These are phyloP conservation scores for Fopius arisanus DNA, from an alignment of 1,140 invertebrate species.

Conservation along the genomic window DNA sequence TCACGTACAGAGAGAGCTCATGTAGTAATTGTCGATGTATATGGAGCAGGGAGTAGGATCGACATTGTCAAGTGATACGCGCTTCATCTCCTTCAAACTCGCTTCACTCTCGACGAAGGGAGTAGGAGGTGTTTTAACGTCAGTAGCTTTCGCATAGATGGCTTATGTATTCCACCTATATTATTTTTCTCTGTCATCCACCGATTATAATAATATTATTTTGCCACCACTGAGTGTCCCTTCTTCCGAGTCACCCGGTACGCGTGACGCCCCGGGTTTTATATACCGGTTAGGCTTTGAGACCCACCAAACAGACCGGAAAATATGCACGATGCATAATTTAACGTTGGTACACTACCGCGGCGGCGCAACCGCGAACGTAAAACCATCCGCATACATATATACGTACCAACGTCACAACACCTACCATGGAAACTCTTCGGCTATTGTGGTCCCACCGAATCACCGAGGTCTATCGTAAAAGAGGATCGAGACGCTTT, in stretches of 20 bases:
- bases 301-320: slow-evolving; percentile 64
- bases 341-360: slow-evolving; percentile 51
- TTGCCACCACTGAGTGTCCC: slow-evolving; percentile 42
- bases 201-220: slow-evolving; percentile 41
- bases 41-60: background rate
- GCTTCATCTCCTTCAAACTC: slow-evolving; percentile 20
- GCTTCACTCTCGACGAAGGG: slow-evolving; percentile 5
- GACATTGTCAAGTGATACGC: slow-evolving; percentile 5
- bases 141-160: slow-evolving; percentile 2
- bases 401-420: background rate
- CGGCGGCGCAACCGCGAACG: slow-evolving; percentile 32
- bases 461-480: slow-evolving; percentile 45
- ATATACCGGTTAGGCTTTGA: slow-evolving; percentile 61
- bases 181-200: slow-evolving; percentile 27
- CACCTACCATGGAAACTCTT: slow-evolving; percentile 13
- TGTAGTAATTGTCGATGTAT: background rate
- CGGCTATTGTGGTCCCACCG: slow-evolving; percentile 44
- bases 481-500: slow-evolving; percentile 24
- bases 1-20: background rate
- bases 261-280: slow-evolving; percentile 45
- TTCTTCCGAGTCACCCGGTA: slow-evolving; percentile 56
- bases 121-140: background rate
- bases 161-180: slow-evolving; percentile 25
- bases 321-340: slow-evolving; percentile 64
- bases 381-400: slow-evolving; percentile 30